phyloP scores from a whole-genome alignment of 2,888 invertebrate genomes.

The Pinctada fucata region DNA sequence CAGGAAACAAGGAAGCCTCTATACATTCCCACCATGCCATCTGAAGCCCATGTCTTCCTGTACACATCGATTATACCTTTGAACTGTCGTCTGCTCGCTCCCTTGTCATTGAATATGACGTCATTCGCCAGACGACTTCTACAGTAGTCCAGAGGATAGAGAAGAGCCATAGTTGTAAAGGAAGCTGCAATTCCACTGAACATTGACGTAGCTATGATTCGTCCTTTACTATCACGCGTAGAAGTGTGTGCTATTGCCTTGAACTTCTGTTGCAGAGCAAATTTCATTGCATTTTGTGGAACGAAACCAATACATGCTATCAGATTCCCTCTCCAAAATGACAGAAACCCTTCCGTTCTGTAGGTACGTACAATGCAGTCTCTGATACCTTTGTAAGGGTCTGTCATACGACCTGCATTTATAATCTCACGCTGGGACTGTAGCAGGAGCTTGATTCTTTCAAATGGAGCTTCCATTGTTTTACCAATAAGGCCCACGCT shows the following conservation, averaged over 20 bases:
- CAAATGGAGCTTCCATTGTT: constrained; percentile 76
- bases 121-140: constrained; percentile 74
- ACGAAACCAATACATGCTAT: constrained; percentile 90
- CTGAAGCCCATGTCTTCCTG: constrained; percentile 71
- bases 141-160: constrained; percentile 75
- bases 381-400: constrained; percentile 91
- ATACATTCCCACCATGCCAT: constrained; percentile 75
- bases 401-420: constrained; percentile 79
- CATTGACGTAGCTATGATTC: too few relatives aligned
- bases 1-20: constrained; percentile 76
- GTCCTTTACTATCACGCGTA: too few relatives aligned
- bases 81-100: constrained; percentile 85
- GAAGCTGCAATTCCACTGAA: constrained; percentile 71
- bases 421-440: constrained; percentile 76
- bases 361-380: constrained; percentile 76
- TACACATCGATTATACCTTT: constrained; percentile 83
- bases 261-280: constrained; percentile 80
- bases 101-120: constrained; percentile 68
- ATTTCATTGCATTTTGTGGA: constrained; percentile 78
- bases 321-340: constrained; percentile 94
- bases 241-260: too few relatives aligned
- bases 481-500: constrained; percentile 76
- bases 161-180: constrained; percentile 70
- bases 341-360: constrained; percentile 75
- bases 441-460: constrained; percentile 76